Base-by-base conservation (phyloP, 2,888 invertebrate species). In the Heliothis peltigera region DNA sequence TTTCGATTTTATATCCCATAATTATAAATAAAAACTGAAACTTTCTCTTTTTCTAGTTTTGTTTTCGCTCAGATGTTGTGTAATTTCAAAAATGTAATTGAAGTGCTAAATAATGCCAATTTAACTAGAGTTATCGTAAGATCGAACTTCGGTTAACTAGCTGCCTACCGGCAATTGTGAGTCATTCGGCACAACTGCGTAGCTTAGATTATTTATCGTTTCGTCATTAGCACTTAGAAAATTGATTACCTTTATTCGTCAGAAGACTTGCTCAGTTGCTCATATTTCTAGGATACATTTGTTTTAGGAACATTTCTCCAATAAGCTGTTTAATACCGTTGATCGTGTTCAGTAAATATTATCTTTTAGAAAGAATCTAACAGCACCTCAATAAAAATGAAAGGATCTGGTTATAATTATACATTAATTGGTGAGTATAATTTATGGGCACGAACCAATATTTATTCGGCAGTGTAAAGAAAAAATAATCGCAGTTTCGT, bases 11-110 rank as follows among this genome's bases (percentile, higher is more conserved):
- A 87, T 86, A 84, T 84, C 81, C 83, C 85, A 87, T 88, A 87
- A 88, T 90, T 86, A 85, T 86, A 88, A 83, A 88, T 84, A 80
- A 78, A 80, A 81, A 78, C 85, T 80, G 77, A 80, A 81, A 87
- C 91, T 92, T 92, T 92, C 92, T 85, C 89, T 88, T 87, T 65
- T 84, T 87, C 73, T 69, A 82, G 76, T 89, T 87, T 87, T 81
- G 77, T 77, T 79, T 81, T 77, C 82, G 80, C 58, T 68, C 66
- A 67, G 68, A 48, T 62, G 61, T 85, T 84, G 73, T 77, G 78
- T 76, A 84, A 84, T 77, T 42, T 74, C 70, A 81, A 81, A 82
- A 83, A 77, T 60, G 65, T 67, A 68, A 73, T 70, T 70, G 55
- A 56, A 49, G 61, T 67, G 54, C 61, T 66, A 66, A 73, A 69